A percentile compares a stretch with the other conserved stretches of the same genome.
Conservation (phyloP, 2,113 vertebrate genomes). For the Glaucidium brasilianum region DNA sequence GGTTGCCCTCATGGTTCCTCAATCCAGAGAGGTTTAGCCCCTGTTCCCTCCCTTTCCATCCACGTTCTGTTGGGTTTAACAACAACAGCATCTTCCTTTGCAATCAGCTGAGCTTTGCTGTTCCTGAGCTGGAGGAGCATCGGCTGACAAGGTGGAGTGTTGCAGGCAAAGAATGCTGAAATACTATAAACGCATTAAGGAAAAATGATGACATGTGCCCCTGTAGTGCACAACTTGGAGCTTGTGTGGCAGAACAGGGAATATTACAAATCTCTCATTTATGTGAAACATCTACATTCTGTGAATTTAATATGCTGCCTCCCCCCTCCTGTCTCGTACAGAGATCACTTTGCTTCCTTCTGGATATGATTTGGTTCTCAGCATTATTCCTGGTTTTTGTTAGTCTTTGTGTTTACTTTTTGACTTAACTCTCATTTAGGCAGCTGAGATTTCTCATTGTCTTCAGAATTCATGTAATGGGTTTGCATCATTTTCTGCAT, state of each 20-base stretch:
- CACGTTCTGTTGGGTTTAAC: neutral
- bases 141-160: neutral
- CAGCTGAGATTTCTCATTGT: slow-evolving; percentile 28
- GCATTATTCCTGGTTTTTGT: neutral
- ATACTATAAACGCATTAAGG: neutral
- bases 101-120: neutral
- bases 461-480: neutral
- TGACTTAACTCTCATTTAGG: neutral
- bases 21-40: neutral
- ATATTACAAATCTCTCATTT: neutral
- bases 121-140: neutral
- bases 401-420: neutral
- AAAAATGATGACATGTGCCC: neutral
- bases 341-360: neutral
- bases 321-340: neutral
- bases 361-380: neutral
- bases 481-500: slow-evolving; percentile 16
- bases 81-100: neutral
- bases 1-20: neutral
- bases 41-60: neutral
- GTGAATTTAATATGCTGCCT: neutral
- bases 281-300: neutral
- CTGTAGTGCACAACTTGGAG: neutral
- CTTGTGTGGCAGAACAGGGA: neutral
- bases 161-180: neutral